Conservation (phyloP, 2,113 vertebrate genomes). For the Hippopotamus amphibius region DNA sequence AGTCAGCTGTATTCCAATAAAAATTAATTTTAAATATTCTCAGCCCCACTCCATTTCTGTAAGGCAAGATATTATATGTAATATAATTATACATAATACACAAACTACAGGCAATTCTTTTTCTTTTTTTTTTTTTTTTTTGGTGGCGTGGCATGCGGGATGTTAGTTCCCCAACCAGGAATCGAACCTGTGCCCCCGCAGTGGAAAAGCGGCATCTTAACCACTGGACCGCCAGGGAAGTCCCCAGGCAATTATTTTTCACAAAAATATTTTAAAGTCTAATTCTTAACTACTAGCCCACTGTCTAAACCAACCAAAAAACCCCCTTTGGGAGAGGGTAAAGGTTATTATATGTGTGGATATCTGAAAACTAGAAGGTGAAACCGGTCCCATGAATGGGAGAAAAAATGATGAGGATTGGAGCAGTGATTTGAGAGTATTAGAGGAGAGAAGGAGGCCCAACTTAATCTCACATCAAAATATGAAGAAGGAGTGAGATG, state of each 20-base stretch:
- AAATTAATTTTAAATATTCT: no score
- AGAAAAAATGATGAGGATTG: not conserved
- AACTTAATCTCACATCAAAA: not conserved
- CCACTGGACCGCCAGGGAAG: no score
- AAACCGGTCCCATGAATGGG: not conserved
- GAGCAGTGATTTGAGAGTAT: not conserved
- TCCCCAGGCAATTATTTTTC: no score
- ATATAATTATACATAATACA: not conserved
- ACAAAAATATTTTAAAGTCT: not conserved
- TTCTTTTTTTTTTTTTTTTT: no score
- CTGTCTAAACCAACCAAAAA: not conserved
- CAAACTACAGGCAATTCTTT: not conserved
- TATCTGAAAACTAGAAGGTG: not conserved
- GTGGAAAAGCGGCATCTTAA: no score
- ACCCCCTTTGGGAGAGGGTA: not conserved
- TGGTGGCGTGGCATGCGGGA: no score
- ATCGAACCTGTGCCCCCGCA: no score
- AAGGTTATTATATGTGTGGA: not conserved
- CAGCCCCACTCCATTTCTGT: not conserved
- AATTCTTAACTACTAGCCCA: not conserved
- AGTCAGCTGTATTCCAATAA: no score
- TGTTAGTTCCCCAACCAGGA: no score
- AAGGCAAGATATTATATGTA: not conserved
- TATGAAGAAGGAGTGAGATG: not conserved
- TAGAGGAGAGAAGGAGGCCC: not conserved